These are phyloP conservation scores for Ormia ochracea DNA, from an alignment of 2,888 invertebrate genomes.

Conservation along the genomic window DNA sequence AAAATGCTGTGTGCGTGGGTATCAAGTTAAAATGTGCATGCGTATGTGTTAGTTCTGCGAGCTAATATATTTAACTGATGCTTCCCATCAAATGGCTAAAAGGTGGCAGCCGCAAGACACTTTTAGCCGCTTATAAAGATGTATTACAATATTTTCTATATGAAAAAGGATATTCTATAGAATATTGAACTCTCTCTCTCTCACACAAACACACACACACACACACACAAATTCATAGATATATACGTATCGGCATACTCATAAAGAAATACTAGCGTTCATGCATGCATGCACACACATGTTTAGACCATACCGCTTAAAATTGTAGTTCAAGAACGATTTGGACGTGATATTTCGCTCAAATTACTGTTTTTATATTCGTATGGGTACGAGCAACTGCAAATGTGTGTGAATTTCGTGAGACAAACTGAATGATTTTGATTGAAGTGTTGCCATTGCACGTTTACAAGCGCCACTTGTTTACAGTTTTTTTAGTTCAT, in stretches of 20 bases:
- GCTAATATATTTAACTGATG: not conserved
- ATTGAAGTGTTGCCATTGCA: slow-evolving; percentile 60
- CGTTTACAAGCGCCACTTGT: slow-evolving; percentile 60
- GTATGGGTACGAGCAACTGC: not conserved
- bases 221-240: not conserved
- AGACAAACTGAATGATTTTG: slow-evolving; percentile 34
- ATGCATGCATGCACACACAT: not conserved
- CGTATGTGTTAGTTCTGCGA: not conserved
- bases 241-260: too few relatives aligned
- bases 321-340: slow-evolving; percentile 62
- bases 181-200: slow-evolving; percentile 31
- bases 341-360: slow-evolving; percentile 67
- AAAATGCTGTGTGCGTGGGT: not conserved
- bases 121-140: not conserved
- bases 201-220: not conserved
- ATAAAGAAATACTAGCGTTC: too few relatives aligned
- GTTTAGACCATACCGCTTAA: slow-evolving; percentile 7
- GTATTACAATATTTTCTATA: slow-evolving; percentile 26
- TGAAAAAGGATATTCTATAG: slow-evolving; percentile 45
- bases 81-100: slow-evolving; percentile 12
- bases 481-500: slow-evolving; percentile 15
- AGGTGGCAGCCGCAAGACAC: slow-evolving; percentile 31
- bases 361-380: slow-evolving; percentile 17
- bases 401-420: slow-evolving; percentile 7
- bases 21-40: not conserved